Evolutionary conservation across 2,888 invertebrate genomes (phyloP).

Genomic region (Steinernema hermaphroditum): DNA sequence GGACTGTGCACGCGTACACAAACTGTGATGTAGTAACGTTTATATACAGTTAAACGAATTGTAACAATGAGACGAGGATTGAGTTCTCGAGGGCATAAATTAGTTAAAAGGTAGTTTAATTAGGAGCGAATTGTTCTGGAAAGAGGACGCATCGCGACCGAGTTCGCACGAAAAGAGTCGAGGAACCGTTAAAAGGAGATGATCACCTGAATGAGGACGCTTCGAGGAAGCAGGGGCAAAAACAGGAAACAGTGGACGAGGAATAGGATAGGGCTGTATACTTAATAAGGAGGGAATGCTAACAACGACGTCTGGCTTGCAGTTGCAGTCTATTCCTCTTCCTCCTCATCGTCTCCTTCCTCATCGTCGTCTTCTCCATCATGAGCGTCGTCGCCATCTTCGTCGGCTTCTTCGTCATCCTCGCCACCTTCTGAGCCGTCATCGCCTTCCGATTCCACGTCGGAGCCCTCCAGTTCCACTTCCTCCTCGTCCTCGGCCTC

Average conservation of each 20-base stretch:
- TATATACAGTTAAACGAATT: conserved; percentile 29
- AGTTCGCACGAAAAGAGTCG: background rate
- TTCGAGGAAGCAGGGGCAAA: background rate
- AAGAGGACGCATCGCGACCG: conserved; percentile 22
- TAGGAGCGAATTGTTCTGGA: conserved; percentile 6
- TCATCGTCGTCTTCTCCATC: conserved; percentile 7
- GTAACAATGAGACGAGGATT: conserved; percentile 16
- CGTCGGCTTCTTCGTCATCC: background rate
- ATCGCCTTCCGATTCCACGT: conserved; percentile 10
- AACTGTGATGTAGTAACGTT: conserved; percentile 20
- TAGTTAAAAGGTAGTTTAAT: conserved; percentile 13
- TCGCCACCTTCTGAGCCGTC: background rate
- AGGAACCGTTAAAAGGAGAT: conserved; percentile 16
- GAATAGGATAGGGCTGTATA: too few species aligned
- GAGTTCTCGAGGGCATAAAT: conserved; percentile 7
- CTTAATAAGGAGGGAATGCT: too few species aligned
- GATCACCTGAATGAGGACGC: conserved; percentile 16
- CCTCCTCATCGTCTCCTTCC: conserved; percentile 10
- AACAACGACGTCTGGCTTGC: background rate
- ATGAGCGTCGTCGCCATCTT: conserved; percentile 7
- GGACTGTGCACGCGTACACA: background rate
- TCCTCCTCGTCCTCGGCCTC: conserved; percentile 12
- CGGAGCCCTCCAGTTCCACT: background rate
- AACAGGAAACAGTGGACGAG: too few species aligned
- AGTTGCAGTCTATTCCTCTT: conserved; percentile 7